Evolutionary conservation across 2,888 invertebrate species (phyloP).

Genomic region (Argyresthia goedartella): DNA sequence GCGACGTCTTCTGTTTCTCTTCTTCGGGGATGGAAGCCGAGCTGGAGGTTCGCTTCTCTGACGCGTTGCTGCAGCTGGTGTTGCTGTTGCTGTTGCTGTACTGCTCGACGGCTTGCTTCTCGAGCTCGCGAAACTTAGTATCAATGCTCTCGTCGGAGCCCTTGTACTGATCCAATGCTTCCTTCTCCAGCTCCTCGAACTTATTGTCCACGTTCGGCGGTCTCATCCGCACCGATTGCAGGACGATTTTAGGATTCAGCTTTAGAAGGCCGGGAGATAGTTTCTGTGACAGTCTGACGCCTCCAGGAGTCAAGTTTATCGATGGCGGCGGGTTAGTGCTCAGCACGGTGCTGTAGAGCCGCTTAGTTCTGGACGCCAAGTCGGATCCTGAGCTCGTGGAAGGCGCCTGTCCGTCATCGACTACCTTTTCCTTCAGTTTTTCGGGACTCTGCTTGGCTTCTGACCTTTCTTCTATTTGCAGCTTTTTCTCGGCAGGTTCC

Average conservation of each 20-base stretch:
- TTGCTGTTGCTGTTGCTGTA: constrained; percentile 68
- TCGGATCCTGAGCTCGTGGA: constrained; percentile 47
- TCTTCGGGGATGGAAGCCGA: constrained; percentile 27
- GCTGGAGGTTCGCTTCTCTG: constrained; percentile 35
- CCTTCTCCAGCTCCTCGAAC: constrained; percentile 70
- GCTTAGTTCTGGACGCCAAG: constrained; percentile 44
- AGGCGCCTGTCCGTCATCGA: constrained; percentile 27
- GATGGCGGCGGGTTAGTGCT: constrained; percentile 55
- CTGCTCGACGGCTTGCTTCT: constrained; percentile 76
- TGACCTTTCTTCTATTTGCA: constrained; percentile 11
- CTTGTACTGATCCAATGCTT: constrained; percentile 73
- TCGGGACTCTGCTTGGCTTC: constrained; percentile 4
- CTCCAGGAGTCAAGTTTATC: constrained; percentile 32
- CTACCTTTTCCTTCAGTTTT: no score
- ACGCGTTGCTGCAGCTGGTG: constrained; percentile 56
- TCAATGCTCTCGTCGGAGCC: constrained; percentile 70
- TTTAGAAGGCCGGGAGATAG: constrained; percentile 51
- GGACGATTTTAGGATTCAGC: constrained; percentile 49
- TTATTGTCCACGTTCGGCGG: constrained; percentile 48
- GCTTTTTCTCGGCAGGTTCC: not conserved
- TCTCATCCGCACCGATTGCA: constrained; percentile 37
- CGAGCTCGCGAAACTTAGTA: constrained; percentile 72
- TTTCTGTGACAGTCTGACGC: constrained; percentile 48
- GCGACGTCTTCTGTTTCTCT: constrained; percentile 29
- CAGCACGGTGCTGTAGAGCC: constrained; percentile 67